Percentiles rank a stretch among this genome's conserved stretches.
These are phyloP conservation scores for Stylophora pistillata DNA, from an alignment of 64 coral and sea anemone species.

Conservation along the genomic window DNA sequence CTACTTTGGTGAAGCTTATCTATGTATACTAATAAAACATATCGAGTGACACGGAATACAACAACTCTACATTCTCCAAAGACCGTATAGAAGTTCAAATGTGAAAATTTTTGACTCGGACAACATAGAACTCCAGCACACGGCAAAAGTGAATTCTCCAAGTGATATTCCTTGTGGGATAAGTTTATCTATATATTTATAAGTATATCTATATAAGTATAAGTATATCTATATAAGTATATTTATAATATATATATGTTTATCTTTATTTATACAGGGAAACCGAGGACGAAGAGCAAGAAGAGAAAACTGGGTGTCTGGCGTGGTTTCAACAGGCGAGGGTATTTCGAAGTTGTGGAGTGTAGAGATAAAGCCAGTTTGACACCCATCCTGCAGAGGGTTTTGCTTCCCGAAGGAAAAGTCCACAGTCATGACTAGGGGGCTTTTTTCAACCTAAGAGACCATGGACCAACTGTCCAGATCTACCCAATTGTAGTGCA, in stretches of 20 bases:
- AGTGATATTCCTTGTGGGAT: too few relatives aligned
- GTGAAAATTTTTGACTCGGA: too few relatives aligned
- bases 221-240: too few relatives aligned
- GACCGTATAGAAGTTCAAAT: too few relatives aligned
- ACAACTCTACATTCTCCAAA: too few relatives aligned
- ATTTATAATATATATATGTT: neutral
- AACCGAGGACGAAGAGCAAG: conserved; percentile 24
- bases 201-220: too few relatives aligned
- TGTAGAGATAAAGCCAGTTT: neutral
- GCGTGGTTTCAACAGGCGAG: neutral
- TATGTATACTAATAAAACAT: too few relatives aligned
- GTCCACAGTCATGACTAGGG: conserved; percentile 13
- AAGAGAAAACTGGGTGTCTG: conserved; percentile 27
- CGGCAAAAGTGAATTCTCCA: too few relatives aligned
- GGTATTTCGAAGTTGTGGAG: conserved; percentile 15
- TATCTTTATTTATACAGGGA: neutral
- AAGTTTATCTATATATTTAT: too few relatives aligned
- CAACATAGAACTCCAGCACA: too few relatives aligned
- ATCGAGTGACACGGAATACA: too few relatives aligned
- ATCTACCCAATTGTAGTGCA: neutral
- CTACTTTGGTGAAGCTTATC: too few relatives aligned
- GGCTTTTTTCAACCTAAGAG: neutral
- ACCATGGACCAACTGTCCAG: conserved; percentile 3
- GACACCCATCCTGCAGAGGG: conserved; percentile 25
- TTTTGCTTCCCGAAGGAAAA: neutral